These are phyloP conservation scores for Thamnophis sirtalis DNA, from an alignment of 2,113 vertebrate species.

Conservation along the genomic window DNA sequence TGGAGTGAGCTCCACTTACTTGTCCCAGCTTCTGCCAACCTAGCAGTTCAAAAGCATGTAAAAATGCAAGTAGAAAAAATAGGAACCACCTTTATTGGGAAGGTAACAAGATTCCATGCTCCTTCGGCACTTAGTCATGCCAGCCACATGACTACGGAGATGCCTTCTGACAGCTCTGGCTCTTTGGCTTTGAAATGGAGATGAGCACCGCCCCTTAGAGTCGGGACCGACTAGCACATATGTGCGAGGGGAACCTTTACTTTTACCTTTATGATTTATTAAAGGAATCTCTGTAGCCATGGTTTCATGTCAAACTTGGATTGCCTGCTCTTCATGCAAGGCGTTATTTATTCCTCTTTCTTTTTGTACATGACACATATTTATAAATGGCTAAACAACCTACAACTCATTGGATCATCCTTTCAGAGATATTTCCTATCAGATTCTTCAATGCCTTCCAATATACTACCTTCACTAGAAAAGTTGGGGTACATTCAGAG, in stretches of 20 bases:
- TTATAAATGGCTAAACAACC: not conserved
- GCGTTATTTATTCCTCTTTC: conserved; percentile 26
- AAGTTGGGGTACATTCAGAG: not conserved
- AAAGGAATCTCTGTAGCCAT: not conserved
- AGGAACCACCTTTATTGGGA: no score
- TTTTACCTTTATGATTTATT: conserved; percentile 47
- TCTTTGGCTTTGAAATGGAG: no score
- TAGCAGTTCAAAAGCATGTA: no score
- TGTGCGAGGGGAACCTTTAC: not conserved
- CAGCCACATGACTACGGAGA: no score
- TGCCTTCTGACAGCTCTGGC: no score
- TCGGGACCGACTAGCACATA: no score
- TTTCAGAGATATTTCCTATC: not conserved
- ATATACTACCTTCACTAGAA: not conserved
- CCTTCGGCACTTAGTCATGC: no score
- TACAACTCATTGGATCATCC: not conserved
- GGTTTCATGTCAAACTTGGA: conserved; percentile 3
- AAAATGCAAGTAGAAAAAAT: no score
- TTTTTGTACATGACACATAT: conserved; percentile 43
- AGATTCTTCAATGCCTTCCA: not conserved
- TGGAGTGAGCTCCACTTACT: no score
- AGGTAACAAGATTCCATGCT: no score
- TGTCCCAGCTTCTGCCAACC: no score
- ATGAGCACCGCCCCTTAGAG: no score
- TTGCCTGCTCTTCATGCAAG: conserved; percentile 33